Base-by-base conservation (phyloP, 37 sponge, comb jelly and placozoan genomes). In the Crambe crambe region DNA sequence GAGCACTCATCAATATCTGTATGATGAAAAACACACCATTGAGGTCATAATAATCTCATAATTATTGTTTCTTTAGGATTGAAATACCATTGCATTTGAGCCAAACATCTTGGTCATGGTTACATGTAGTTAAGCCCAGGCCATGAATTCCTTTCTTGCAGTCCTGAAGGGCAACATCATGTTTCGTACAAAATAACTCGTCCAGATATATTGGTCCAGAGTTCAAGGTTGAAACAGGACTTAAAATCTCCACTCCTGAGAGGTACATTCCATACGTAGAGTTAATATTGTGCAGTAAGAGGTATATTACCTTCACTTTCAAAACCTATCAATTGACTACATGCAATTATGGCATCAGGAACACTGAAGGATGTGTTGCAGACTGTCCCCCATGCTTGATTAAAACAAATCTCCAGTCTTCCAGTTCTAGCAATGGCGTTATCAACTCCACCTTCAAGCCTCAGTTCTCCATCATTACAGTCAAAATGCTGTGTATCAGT, bases 361-460 rank as follows among this genome's bases (percentile, higher is more conserved):
- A 9, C 1, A 3, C 36, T 4, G 5, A 66, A 66, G 20, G 2
- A 30, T 35, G 67, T 30, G 2, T 27, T 20, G 5, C 73, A 72
- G 26, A 72, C 73, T 36, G 73, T 72, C 17, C 73, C 73, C 73
- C 73, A 72, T 1, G 30, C 54, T 27, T 51, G 1, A 42, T 72
- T 72, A 42, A 54, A 54, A 38, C 56, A 72, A 40, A 72, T 2
- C 26, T 72, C 73, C 27, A 72, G 23, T 38, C 73, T 72, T 10
- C 73, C 73, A 29, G 30, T 4, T 34, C 31, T 66, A 1, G 67
- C 27, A 29, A 30, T 30, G 35, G 27, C 1, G 67, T 66, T 4
- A 27, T 66, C 67, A 25, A 30, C 18, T 2, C 67, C 34, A 1
- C 67, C 67, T 34, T 29, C 67, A 2, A 66, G 34, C 5, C 67